A percentile compares a stretch with the other conserved stretches of the same genome.
phyloP scores from a whole-genome alignment of 2,113 vertebrate genomes.

The Actenoides lindsayi region DNA sequence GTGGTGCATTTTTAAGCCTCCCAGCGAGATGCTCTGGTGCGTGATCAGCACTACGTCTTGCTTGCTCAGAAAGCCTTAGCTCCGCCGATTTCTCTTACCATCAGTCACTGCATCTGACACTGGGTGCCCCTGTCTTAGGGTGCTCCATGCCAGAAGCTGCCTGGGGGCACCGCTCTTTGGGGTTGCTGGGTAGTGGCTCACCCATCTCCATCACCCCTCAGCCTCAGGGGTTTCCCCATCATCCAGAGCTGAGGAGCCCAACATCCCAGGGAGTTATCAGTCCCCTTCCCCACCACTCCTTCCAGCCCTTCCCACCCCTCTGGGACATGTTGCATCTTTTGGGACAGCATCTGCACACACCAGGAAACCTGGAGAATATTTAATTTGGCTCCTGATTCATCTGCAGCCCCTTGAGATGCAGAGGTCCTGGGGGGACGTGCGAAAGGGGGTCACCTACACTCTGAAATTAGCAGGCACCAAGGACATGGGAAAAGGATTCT shows the following conservation, averaged over 20 bases:
- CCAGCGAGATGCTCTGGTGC: background rate
- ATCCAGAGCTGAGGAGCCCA: background rate
- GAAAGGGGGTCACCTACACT: slow-evolving; percentile 51
- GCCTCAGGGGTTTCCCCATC: background rate
- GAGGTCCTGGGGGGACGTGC: background rate
- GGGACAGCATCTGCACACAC: background rate
- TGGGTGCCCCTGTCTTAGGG: background rate
- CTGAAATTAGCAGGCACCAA: slow-evolving; percentile 56
- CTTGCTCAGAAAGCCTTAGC: background rate
- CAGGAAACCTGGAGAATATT: background rate
- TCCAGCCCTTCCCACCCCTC: background rate
- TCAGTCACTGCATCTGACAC: rapidly evolving
- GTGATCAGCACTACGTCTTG: rapidly evolving
- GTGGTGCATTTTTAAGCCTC: background rate
- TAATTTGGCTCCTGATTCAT: slow-evolving; percentile 26
- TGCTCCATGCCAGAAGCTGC: rapidly evolving
- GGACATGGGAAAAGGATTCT: slow-evolving; percentile 39
- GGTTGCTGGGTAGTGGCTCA: background rate
- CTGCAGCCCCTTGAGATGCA: rapidly evolving
- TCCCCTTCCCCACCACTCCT: background rate
- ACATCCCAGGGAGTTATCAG: background rate
- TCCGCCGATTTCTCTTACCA: background rate
- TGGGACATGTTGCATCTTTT: background rate
- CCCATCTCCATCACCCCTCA: background rate
- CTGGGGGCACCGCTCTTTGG: background rate